Evolutionary conservation across 2,797 vertebrate species (phyloP).

Genomic region (Halcyon smyrnensis): DNA sequence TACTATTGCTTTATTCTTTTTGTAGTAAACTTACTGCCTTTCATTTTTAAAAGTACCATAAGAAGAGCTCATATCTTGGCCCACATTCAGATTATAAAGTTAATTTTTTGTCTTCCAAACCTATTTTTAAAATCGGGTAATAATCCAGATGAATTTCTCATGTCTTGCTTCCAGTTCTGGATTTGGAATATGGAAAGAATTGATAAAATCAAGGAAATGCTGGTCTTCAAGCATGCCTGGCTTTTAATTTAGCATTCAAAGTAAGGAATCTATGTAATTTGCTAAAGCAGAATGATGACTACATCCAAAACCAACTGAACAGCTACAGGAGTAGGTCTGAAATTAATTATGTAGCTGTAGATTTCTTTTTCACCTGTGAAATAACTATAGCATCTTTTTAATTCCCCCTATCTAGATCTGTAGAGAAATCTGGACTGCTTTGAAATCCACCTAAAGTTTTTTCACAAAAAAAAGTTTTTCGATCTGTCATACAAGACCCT

Average conservation of each 20-base stretch:
- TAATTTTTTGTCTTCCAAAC: conserved; percentile 37
- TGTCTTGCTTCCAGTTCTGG: background rate
- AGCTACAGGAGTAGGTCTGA: background rate
- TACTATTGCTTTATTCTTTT: background rate
- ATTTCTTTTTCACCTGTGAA: background rate
- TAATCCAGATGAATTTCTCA: conserved; percentile 17
- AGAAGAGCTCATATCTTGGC: conserved; percentile 11
- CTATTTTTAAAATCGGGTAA: conserved; percentile 2
- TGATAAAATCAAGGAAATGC: conserved; percentile 27
- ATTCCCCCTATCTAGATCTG: background rate
- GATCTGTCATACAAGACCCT: background rate
- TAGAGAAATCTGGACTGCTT: background rate
- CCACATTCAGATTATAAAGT: background rate
- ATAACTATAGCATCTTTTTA: background rate
- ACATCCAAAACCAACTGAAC: conserved; percentile 3
- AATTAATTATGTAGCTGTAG: background rate
- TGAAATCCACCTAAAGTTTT: no score
- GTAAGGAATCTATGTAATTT: background rate
- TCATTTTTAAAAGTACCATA: background rate
- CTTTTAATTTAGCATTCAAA: conserved; percentile 23
- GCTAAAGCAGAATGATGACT: background rate
- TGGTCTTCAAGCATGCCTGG: background rate
- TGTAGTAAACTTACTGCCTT: background rate
- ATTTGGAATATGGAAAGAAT: conserved; percentile 14
- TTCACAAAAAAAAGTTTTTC: background rate